phyloP scores from a whole-genome alignment of 2,888 invertebrate species.

The Pristionchus mayeri region DNA sequence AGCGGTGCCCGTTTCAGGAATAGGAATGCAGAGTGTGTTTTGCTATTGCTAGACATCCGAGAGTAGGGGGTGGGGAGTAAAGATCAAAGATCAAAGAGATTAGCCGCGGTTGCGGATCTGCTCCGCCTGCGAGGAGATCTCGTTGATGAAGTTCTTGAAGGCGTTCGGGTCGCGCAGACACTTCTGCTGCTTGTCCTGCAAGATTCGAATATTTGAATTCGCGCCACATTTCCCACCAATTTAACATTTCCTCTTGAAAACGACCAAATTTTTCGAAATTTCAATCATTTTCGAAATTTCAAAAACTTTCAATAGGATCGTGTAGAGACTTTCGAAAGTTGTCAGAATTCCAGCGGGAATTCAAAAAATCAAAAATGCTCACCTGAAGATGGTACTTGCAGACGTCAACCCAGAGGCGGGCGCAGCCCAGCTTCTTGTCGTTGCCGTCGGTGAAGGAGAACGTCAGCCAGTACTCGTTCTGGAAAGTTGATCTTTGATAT shows the following conservation, averaged over 20 bases:
- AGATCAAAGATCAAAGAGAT: constrained; percentile 47
- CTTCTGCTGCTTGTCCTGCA: constrained; percentile 72
- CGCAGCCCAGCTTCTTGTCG: constrained; percentile 74
- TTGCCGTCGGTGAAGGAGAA: constrained; percentile 76
- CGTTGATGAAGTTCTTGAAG: constrained; percentile 76
- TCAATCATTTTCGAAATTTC: neutral
- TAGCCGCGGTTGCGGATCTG: constrained; percentile 70
- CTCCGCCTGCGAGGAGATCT: constrained; percentile 75
- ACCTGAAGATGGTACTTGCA: constrained; percentile 74
- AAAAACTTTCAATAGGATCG: neutral
- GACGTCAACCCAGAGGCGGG: constrained; percentile 74
- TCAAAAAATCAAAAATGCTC: neutral
- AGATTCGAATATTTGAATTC: neutral
- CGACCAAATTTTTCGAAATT: neutral
- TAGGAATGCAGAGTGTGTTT: neutral
- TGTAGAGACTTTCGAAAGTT: neutral
- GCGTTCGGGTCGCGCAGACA: constrained; percentile 76
- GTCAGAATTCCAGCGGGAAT: neutral
- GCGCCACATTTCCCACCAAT: neutral
- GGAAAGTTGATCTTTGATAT: too few species aligned
- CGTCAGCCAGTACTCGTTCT: constrained; percentile 77
- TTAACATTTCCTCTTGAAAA: neutral
- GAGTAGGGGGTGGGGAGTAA: neutral
- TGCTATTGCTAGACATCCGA: constrained; percentile 8
- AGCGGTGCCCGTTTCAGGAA: neutral